phyloP scores from a whole-genome alignment of 2,888 invertebrate species.

The Spicauda simplicius region DNA sequence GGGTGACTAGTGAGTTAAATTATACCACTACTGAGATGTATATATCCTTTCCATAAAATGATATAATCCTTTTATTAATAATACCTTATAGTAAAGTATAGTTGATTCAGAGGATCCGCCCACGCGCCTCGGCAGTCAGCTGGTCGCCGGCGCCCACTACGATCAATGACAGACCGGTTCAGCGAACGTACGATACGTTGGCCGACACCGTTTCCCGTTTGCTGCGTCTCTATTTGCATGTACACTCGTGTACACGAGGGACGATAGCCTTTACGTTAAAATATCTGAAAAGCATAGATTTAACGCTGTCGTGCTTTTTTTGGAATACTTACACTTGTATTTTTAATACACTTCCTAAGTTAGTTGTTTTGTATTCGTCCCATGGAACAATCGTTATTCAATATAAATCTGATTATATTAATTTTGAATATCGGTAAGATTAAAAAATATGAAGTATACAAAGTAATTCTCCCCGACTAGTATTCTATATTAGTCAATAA shows the following conservation, averaged over 20 bases:
- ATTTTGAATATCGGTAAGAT: too few species aligned
- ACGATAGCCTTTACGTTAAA: background rate
- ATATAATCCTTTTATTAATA: background rate
- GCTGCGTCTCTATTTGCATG: background rate
- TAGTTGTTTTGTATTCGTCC: too few species aligned
- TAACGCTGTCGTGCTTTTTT: too few species aligned
- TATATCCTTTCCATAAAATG: background rate
- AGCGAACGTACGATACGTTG: background rate
- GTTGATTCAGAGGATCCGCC: background rate
- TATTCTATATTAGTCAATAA: too few species aligned
- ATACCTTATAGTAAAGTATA: background rate
- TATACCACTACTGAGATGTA: background rate
- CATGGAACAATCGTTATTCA: too few species aligned
- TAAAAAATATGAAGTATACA: too few species aligned
- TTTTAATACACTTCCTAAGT: too few species aligned
- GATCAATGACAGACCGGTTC: background rate
- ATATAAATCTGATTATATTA: too few species aligned
- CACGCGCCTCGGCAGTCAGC: background rate
- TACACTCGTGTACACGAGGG: slow-evolving; percentile 1
- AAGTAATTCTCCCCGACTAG: too few species aligned
- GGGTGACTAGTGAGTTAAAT: too few species aligned
- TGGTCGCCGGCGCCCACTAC: background rate
- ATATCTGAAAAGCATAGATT: background rate
- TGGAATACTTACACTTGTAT: too few species aligned
- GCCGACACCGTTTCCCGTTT: background rate